Evolutionary conservation across 2,888 invertebrate species (phyloP), one percentile per base, ranked within the genome.

Genomic region (Neria commutata): DNA sequence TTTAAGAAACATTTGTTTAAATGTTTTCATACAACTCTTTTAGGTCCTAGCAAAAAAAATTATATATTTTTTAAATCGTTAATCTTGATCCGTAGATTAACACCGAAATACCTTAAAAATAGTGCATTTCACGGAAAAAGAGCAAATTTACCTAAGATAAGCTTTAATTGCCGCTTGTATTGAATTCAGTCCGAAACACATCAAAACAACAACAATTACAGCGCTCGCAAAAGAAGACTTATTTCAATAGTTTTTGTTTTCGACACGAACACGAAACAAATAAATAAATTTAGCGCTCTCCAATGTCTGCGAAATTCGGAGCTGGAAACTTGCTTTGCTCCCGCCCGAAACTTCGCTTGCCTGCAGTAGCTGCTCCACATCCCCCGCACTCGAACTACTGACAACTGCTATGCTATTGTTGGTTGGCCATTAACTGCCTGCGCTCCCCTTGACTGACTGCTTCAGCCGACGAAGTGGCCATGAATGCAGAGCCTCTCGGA

Each of bases 161-260:
- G n/a, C n/a, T n/a, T n/a, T n/a, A n/a, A n/a, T n/a, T n/a, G n/a
- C n/a, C n/a, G n/a, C n/a, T n/a, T n/a, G n/a, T n/a, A n/a, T n/a
- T n/a, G n/a, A n/a, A n/a, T n/a, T n/a, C n/a, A n/a, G n/a, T n/a
- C n/a, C n/a, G n/a, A n/a, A n/a, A n/a, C n/a, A n/a, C n/a, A n/a
- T n/a, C n/a, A n/a, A 29, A 51, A 4, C 33, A 45, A 17, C 17
- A 25, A 46, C 5, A 29, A 14, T 5, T 11, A 54, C 6, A 37
- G 6, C 8, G 37, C 8, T 8, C 37, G n/a, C 8, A n/a, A n/a
- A n/a, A n/a, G n/a, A 56, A 58, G 58, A 58, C 54, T 58, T 58
- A 45, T 54, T 54, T 54, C 49, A 54, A 58, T 50, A 54, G 54
- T 58, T 58, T 50, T 49, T 51, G 51, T 51, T 51, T 37, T 51